phyloP scores from a whole-genome alignment of 2,888 invertebrate species.

The Tolmerus cingulatus region DNA sequence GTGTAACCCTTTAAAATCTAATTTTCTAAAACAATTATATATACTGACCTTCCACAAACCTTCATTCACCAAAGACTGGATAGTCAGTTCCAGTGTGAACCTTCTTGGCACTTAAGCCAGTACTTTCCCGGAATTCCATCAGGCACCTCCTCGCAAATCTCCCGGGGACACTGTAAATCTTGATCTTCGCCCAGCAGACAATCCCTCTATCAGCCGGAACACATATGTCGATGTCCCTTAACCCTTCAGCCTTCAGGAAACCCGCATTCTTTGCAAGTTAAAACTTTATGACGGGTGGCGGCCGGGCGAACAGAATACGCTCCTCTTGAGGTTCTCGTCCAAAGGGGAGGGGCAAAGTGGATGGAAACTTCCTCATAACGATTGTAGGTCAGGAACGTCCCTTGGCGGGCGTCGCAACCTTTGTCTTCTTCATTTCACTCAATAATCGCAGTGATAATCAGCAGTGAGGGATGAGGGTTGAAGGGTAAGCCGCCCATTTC shows the following conservation, averaged over 20 bases:
- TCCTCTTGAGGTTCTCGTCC: neutral
- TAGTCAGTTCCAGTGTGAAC: neutral
- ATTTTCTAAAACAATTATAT: neutral
- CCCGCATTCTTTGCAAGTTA: neutral
- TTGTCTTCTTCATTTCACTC: constrained; percentile 22
- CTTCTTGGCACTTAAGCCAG: neutral
- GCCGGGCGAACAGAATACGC: neutral
- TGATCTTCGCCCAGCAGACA: neutral
- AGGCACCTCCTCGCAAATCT: neutral
- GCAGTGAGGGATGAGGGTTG: constrained; percentile 35
- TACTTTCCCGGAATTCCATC: neutral
- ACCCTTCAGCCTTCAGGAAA: neutral
- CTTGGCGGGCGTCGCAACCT: neutral
- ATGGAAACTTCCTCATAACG: neutral
- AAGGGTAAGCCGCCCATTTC: constrained; percentile 18
- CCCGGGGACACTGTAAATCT: neutral
- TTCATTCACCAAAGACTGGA: neutral
- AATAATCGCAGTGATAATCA: constrained; percentile 41
- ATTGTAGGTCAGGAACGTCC: constrained; percentile 36
- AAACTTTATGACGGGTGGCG: neutral
- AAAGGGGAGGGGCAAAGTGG: neutral
- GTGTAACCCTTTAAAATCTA: too few species aligned
- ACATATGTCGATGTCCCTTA: neutral
- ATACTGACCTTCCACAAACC: neutral
- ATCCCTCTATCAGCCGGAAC: neutral